Percentiles rank a stretch among this genome's conserved stretches.
phyloP scores from a whole-genome alignment of 2,797 vertebrate species.

The Cossypha heuglini region DNA sequence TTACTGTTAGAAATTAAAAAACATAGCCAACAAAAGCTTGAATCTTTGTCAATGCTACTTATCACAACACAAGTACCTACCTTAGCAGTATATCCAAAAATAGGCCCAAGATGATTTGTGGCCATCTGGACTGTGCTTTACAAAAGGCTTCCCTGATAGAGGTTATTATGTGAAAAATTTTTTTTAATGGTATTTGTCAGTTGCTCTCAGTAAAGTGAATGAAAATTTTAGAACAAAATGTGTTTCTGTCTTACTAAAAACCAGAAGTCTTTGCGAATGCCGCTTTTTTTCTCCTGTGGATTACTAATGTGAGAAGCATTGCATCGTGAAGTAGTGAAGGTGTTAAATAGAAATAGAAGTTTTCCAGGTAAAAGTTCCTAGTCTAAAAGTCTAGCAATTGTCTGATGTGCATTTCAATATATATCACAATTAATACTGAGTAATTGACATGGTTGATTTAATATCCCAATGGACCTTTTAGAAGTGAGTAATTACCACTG shows the following conservation, averaged over 20 bases:
- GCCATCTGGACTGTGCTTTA: neutral
- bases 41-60: neutral
- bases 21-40: neutral
- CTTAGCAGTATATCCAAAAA: neutral
- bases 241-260: neutral
- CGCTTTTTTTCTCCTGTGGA: neutral
- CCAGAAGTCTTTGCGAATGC: neutral
- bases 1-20: neutral
- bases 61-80: neutral
- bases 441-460: neutral
- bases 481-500: neutral
- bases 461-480: neutral
- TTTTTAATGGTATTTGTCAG: neutral
- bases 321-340: neutral
- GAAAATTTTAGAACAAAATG: neutral
- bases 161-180: neutral
- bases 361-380: neutral
- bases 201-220: neutral
- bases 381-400: neutral
- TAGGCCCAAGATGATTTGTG: neutral
- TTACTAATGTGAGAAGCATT: neutral
- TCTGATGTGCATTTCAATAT: neutral
- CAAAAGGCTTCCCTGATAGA: neutral
- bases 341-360: neutral
- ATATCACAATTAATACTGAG: neutral